Conservation (phyloP, 2,797 vertebrate genomes). For the Gymnothorax javanicus region DNA sequence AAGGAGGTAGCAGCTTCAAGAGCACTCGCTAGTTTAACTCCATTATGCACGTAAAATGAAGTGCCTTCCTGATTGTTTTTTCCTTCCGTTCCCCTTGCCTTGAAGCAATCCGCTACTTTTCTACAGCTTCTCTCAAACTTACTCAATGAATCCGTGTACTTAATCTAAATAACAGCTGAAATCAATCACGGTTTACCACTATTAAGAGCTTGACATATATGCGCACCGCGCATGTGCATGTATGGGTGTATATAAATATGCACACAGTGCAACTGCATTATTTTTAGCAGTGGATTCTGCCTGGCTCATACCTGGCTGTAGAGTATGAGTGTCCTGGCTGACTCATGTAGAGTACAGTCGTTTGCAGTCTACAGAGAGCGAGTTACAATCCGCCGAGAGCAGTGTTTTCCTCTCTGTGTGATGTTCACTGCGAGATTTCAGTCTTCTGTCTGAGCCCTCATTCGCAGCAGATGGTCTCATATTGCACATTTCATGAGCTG, state of each 20-base stretch:
- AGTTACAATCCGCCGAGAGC: background rate
- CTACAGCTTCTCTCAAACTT: background rate
- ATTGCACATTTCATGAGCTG: slow-evolving; percentile 11
- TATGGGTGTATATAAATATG: too few species aligned
- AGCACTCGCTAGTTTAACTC: slow-evolving; percentile 18
- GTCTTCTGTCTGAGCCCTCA: background rate
- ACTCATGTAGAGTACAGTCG: background rate
- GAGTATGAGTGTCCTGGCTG: background rate
- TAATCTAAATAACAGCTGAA: background rate
- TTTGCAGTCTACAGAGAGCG: background rate
- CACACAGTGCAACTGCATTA: background rate
- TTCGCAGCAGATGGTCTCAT: slow-evolving; percentile 14
- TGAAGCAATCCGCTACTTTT: background rate
- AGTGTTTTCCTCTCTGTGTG: background rate
- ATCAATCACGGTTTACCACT: background rate
- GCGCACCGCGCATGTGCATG: too few species aligned
- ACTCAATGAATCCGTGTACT: background rate
- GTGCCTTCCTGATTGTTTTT: background rate
- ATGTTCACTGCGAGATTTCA: background rate
- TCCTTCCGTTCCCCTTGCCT: background rate
- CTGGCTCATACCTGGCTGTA: background rate
- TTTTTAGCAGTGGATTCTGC: background rate
- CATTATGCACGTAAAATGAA: background rate
- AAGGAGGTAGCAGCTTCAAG: background rate
- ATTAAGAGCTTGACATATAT: background rate